phyloP scores from a whole-genome alignment of 2,113 vertebrate species.

The Thomomys bottae region DNA sequence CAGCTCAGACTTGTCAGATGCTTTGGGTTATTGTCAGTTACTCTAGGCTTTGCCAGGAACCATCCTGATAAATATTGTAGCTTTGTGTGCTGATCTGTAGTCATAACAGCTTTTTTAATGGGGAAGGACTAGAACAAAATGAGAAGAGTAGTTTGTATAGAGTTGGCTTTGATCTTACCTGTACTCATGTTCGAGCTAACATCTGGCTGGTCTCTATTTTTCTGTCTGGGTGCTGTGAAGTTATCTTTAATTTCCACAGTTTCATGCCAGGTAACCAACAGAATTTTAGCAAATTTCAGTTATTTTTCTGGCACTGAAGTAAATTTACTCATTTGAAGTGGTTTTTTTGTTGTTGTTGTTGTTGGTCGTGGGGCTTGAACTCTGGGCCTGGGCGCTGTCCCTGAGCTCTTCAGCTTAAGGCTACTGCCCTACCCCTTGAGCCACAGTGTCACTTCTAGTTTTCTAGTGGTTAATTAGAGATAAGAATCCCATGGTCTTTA shows the following conservation, averaged over 20 bases:
- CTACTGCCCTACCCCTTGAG: too few relatives aligned
- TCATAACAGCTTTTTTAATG: background rate
- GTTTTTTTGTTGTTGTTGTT: too few relatives aligned
- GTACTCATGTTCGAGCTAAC: background rate
- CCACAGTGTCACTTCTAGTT: too few relatives aligned
- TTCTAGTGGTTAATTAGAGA: too few relatives aligned
- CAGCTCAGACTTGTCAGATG: background rate
- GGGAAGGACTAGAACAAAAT: background rate
- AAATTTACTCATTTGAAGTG: background rate
- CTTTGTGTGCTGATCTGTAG: background rate
- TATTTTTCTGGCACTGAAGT: background rate
- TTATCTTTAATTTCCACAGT: constrained; percentile 24
- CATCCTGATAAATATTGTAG: background rate
- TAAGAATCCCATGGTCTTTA: too few relatives aligned
- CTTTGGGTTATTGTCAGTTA: background rate
- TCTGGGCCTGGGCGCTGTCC: too few relatives aligned
- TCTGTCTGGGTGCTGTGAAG: background rate
- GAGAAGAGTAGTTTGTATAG: background rate
- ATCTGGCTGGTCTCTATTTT: background rate
- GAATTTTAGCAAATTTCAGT: background rate
- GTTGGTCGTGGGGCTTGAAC: too few relatives aligned
- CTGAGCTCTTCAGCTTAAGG: too few relatives aligned
- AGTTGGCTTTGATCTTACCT: background rate
- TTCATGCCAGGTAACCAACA: background rate
- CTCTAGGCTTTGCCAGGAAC: background rate